Evolutionary conservation across 2,113 vertebrate species (phyloP).

Genomic region (Apodemus speciosus): DNA sequence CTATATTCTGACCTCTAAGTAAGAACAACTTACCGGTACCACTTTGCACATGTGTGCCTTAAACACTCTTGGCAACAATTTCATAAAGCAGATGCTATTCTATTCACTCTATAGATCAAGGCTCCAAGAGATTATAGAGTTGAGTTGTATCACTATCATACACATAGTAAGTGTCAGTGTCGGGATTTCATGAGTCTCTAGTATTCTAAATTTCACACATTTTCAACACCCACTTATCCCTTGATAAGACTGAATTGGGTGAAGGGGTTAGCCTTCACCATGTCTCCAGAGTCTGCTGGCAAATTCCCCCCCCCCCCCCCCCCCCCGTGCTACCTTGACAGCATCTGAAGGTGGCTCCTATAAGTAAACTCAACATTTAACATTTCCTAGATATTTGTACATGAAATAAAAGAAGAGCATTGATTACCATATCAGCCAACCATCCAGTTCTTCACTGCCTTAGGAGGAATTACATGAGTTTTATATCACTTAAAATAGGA

Average conservation of each 20-base stretch:
- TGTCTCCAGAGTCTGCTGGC: neutral
- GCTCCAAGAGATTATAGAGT: neutral
- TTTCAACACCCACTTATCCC: neutral
- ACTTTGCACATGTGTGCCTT: too few species aligned
- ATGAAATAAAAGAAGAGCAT: neutral
- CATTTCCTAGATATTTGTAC: neutral
- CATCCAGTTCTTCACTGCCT: neutral
- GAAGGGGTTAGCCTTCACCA: neutral
- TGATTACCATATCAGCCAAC: neutral
- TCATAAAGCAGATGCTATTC: neutral
- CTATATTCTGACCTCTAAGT: neutral
- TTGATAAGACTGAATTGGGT: neutral
- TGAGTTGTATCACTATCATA: neutral
- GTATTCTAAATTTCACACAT: neutral
- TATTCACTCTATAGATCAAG: conserved; percentile 6
- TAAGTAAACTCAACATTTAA: neutral
- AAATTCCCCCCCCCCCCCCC: neutral
- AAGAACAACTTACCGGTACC: neutral
- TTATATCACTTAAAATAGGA: neutral
- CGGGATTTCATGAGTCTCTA: neutral
- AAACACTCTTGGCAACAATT: neutral
- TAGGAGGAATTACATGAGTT: neutral
- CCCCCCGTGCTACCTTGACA: neutral
- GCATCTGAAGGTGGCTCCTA: neutral
- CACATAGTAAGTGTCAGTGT: neutral